Base-by-base conservation (phyloP, 2,113 vertebrate genomes). In the Erythrocercus mccallii region DNA sequence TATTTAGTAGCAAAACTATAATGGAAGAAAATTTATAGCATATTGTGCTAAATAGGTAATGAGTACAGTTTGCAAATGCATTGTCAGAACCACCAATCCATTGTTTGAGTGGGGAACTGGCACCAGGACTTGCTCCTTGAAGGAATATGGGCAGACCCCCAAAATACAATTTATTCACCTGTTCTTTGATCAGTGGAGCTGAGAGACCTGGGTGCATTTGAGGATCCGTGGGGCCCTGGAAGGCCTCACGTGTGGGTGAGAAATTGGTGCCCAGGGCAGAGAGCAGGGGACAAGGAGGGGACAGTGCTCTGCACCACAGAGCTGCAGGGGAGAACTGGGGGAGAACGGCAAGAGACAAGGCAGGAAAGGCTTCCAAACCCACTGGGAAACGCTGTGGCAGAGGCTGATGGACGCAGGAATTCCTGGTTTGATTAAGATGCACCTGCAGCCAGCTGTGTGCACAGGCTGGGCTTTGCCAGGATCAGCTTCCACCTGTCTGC, bases 81-180 rank as follows among this genome's bases (percentile, higher is more conserved):
- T 86, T 73, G 47, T 90, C 47, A 69, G 87, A 91, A 14, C 33
- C 44, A 38, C 30, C 14, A 0, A 21, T 24, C 68, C 88, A 92
- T 95, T 86, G 92, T 96, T 62, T 56, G 76, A 88, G 76, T 81
- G 86, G 21, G 90, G 80, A 95, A 33, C 47, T 92, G 72, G 80
- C 82, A 83, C 33, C 23, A 51, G 70, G 53, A 35, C 19, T 62
- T 42, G 37, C 42, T 78, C 22, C 64, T 50, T 48, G 69, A 4
- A 86, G 35, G 23, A 82, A 19, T 2, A 40, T 1, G 8, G 85
- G 65, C 73, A 95, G 28, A 40, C 5, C 61, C 68, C 33, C 38
- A 57, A 62, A 86, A 66, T 5, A 15, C 5, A 19, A 11, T 44
- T 85, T 61, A 66, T 69, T 90, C 42, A 4, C 6, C 0, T 4